phyloP scores from a whole-genome alignment of 2,113 vertebrate species.

The Oryzias celebensis region DNA sequence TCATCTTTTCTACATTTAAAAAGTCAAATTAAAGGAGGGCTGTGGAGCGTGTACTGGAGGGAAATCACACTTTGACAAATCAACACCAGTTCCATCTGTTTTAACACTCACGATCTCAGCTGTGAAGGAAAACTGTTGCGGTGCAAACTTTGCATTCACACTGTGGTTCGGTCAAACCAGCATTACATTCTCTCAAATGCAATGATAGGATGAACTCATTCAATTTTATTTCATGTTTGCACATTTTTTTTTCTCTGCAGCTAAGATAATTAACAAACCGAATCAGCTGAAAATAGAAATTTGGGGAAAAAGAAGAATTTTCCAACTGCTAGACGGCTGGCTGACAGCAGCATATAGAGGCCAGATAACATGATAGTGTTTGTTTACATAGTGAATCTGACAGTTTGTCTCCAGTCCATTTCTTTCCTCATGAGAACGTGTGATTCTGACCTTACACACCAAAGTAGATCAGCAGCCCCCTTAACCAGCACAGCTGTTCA shows the following conservation, averaged over 20 bases:
- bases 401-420: constrained; percentile 57
- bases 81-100: too few species aligned
- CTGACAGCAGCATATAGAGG: constrained; percentile 17
- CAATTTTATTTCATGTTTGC: neutral
- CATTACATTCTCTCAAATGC: neutral
- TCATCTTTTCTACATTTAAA: constrained; percentile 3
- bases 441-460: constrained; percentile 42
- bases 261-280: too few species aligned
- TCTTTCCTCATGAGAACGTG: constrained; percentile 56
- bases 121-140: neutral
- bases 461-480: constrained; percentile 4
- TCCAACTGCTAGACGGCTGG: neutral
- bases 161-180: too few species aligned
- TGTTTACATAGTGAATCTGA: constrained; percentile 52
- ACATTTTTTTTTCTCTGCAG: too few species aligned
- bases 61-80: constrained; percentile 40
- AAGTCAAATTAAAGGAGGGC: constrained; percentile 4
- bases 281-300: too few species aligned
- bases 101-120: too few species aligned
- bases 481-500: constrained; percentile 50
- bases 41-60: constrained; percentile 5
- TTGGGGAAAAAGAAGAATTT: too few species aligned
- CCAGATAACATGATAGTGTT: constrained; percentile 51
- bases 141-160: neutral
- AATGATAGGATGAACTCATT: neutral